Percentiles rank a stretch among this genome's conserved stretches.
phyloP scores from a whole-genome alignment of 2,113 vertebrate species.

The Lepus europaeus region DNA sequence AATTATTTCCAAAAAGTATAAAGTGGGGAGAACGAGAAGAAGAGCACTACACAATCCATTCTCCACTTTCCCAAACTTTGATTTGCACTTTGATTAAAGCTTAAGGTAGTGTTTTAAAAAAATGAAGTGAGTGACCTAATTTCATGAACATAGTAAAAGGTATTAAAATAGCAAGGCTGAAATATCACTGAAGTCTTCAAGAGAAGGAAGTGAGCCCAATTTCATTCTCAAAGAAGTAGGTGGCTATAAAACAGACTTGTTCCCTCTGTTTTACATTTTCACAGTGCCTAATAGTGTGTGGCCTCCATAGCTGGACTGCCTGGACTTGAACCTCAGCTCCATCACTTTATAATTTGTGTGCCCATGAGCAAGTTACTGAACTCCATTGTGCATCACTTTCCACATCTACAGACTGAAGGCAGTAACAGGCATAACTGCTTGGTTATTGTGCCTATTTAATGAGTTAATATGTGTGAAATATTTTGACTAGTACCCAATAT shows the following conservation, averaged over 20 bases:
- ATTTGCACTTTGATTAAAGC: slow-evolving; percentile 46
- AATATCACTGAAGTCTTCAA: slow-evolving; percentile 24
- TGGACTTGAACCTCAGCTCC: neutral
- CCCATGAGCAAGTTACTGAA: neutral
- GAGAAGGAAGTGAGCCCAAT: neutral
- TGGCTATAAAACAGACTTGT: neutral
- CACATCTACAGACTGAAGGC: neutral
- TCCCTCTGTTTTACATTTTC: neutral
- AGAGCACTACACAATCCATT: neutral
- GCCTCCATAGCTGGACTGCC: neutral
- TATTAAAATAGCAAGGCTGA: slow-evolving; percentile 38
- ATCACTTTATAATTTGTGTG: neutral
- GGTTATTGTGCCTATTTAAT: neutral
- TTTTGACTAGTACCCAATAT: neutral
- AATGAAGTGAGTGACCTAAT: slow-evolving; percentile 34
- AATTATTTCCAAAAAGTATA: neutral
- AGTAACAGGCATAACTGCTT: neutral
- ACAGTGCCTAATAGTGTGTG: neutral
- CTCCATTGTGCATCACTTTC: neutral
- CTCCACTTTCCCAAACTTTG: neutral
- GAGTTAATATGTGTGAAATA: neutral
- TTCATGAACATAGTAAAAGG: slow-evolving; percentile 48
- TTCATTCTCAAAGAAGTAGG: neutral
- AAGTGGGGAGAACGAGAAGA: neutral
- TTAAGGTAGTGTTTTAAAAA: neutral